Percentiles rank a stretch among this genome's conserved stretches.
Evolutionary conservation across 1,140 invertebrate genomes (phyloP).

Genomic region (Monomorium pharaonis): DNA sequence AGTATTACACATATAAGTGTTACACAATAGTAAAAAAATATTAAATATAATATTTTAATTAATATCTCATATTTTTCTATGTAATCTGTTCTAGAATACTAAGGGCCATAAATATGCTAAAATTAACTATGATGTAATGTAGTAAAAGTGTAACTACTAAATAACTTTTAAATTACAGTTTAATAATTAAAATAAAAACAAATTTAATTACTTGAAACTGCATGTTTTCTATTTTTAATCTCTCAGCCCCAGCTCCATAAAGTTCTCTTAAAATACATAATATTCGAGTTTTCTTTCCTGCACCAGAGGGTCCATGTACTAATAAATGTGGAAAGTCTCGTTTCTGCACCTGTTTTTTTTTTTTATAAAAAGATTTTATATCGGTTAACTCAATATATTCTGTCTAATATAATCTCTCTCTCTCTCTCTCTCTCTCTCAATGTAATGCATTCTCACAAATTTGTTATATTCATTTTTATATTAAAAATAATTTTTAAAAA

Average conservation of each 20-base stretch:
- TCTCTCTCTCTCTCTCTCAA: too few species aligned
- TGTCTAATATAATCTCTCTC: too few species aligned
- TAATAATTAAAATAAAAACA: background rate
- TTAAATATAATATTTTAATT: background rate
- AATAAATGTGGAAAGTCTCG: conserved; percentile 99
- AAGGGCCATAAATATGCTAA: background rate
- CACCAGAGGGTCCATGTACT: conserved; percentile 98
- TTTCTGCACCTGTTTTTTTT: conserved; percentile 91
- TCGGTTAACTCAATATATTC: background rate
- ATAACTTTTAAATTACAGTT: background rate
- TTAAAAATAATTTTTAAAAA: background rate
- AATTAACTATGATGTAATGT: background rate
- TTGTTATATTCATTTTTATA: background rate
- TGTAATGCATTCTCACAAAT: background rate
- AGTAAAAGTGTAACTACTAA: background rate
- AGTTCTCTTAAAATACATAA: conserved; percentile 97
- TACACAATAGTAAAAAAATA: background rate
- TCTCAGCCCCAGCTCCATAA: conserved; percentile 96
- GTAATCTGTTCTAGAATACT: background rate
- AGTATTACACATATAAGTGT: conserved; percentile 56
- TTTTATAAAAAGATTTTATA: conserved; percentile 36
- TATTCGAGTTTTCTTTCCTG: conserved; percentile 98
- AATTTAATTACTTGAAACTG: conserved; percentile 87
- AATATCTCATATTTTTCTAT: conserved; percentile 26
- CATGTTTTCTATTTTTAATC: conserved; percentile 95